Evolutionary conservation across 2,888 invertebrate species (phyloP).

Genomic region (Serrognathus titanus): DNA sequence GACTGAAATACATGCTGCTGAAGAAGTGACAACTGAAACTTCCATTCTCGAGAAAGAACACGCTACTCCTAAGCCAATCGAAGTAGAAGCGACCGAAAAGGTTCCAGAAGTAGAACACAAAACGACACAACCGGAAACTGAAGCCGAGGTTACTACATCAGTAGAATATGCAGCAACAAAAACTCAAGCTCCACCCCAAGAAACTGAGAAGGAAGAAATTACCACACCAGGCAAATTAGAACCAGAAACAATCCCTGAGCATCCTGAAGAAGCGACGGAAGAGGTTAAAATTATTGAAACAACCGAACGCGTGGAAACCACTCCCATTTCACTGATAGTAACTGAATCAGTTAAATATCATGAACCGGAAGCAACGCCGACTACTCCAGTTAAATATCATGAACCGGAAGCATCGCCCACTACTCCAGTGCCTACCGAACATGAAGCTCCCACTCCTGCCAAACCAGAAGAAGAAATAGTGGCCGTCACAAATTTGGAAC

Average conservation of each 20-base stretch:
- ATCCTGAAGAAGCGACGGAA: slow-evolving; percentile 5
- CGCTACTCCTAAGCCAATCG: slow-evolving; percentile 7
- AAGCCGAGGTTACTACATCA: background rate
- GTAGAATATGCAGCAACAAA: background rate
- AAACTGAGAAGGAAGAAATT: slow-evolving; percentile 15
- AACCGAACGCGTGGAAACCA: slow-evolving; percentile 1
- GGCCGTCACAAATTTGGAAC: background rate
- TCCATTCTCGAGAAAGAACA: slow-evolving; percentile 10
- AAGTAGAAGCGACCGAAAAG: slow-evolving; percentile 9
- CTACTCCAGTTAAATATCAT: background rate
- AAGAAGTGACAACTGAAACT: slow-evolving; percentile 11
- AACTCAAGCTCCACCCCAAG: background rate
- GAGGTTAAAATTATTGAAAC: background rate
- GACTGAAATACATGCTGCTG: no score
- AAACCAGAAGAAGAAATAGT: slow-evolving; percentile 2
- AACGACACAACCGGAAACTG: slow-evolving; percentile 9
- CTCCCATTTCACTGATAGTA: background rate
- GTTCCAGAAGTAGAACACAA: no score
- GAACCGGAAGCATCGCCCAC: background rate
- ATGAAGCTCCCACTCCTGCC: background rate
- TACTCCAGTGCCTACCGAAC: background rate
- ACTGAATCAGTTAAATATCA: background rate
- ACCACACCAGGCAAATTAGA: slow-evolving; percentile 8
- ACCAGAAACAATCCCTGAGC: background rate
- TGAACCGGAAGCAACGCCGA: background rate